Conservation (phyloP, 2,113 vertebrate species). For the Motacilla alba region DNA sequence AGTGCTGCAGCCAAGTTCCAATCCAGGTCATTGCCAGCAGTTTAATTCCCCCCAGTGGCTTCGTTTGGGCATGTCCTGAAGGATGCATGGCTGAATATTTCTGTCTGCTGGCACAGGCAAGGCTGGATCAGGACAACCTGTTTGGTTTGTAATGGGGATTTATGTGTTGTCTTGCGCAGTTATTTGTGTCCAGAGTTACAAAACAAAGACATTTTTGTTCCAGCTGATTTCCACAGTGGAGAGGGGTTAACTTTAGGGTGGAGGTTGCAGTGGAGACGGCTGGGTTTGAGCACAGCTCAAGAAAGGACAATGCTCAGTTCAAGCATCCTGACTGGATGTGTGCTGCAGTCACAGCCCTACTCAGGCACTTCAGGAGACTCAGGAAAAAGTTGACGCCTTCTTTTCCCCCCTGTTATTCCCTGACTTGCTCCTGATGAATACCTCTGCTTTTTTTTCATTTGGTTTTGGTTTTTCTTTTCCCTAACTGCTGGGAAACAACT, state of each 20-base stretch:
- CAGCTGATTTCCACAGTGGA: background rate
- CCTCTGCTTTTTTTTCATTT: background rate
- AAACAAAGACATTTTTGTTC: background rate
- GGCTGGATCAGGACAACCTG: background rate
- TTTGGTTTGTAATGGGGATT: background rate
- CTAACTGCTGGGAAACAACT: background rate
- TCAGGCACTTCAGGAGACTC: background rate
- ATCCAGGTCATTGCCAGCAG: background rate
- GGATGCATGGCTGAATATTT: background rate
- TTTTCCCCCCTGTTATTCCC: background rate
- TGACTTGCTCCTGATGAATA: background rate
- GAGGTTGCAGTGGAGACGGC: background rate
- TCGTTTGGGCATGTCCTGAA: background rate
- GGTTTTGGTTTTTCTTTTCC: background rate
- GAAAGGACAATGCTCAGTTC: background rate
- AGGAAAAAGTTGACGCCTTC: background rate
- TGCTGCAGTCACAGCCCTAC: background rate
- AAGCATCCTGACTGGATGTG: background rate
- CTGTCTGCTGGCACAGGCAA: background rate
- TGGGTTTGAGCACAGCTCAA: background rate
- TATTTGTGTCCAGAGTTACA: background rate
- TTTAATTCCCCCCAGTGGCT: conserved; percentile 29
- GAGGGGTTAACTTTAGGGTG: background rate
- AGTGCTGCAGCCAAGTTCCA: conserved; percentile 13
- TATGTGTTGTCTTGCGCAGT: background rate